Base-by-base conservation (phyloP, 1,140 invertebrate genomes). In the Cyclargus thomasi region DNA sequence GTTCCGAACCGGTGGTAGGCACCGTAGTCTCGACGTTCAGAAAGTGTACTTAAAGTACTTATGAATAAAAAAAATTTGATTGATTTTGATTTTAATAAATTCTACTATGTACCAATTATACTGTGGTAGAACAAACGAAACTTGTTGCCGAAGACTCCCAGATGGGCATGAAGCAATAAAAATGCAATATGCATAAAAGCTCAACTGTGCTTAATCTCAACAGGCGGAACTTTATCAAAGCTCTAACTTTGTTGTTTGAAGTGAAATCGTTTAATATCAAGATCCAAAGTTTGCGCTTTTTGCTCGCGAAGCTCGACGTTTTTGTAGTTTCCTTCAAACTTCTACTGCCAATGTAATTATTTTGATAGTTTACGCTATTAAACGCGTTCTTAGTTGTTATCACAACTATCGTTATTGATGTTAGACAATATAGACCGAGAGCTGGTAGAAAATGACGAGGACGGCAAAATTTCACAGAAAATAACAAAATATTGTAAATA, bases 201-300 rank as follows among this genome's bases (percentile, higher is more conserved):
- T 55, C 53, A 59, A 59, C 55, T 22, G 17, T 17, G 55, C 55
- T 59, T 59, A 59, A 59, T 59, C 55, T 59, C 55, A 59, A 59
- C 55, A 59, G 10, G 18, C 55, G 10, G 18, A 59, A 59, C 55
- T 59, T 59, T 59, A 59, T 59, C 55, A 59, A 59, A 59, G 18
- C 18, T 59, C 55, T 2, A 59, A 59, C 47, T 66, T 66, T 66
- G 53, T 57, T 66, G 64, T 66, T 59, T 23, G 53, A 47, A 59
- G 64, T 59, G 16, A 66, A 66, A 66, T 66, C 53, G 64, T 55
- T 66, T 66, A 66, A 66, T 59, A 66, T 36, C 64, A 66, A 66
- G 64, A 66, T 59, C 55, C 21, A n/a, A 55, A 66, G 64, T 66
- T 59, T 55, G 20, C 53, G 14, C 16, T 53, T 55, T 66, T 59